Percentiles rank a stretch among this genome's conserved stretches.
Conservation (phyloP, 2,113 vertebrate genomes). For the Marmota flaviventris region DNA sequence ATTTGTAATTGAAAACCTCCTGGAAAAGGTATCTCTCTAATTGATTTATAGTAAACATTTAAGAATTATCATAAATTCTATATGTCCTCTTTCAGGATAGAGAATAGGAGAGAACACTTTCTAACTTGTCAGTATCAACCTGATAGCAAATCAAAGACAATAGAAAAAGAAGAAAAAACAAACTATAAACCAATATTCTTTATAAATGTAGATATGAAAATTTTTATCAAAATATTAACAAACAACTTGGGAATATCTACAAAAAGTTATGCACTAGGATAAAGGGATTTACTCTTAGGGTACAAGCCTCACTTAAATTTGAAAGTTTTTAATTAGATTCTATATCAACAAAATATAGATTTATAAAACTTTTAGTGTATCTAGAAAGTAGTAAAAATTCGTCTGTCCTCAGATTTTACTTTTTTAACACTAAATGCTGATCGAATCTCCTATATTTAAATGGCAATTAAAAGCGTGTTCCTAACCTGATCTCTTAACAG, state of each 20-base stretch:
- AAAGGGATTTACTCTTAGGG: not conserved
- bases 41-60: not conserved
- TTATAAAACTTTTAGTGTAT: not conserved
- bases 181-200: not conserved
- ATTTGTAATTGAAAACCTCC: not conserved
- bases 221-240: constrained; percentile 39
- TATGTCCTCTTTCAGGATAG: not conserved
- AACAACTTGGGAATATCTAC: not conserved
- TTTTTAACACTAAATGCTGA: not conserved
- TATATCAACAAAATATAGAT: constrained; percentile 9
- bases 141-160: constrained; percentile 24
- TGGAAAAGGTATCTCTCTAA: not conserved
- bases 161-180: not conserved
- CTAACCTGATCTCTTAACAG: not conserved
- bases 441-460: not conserved
- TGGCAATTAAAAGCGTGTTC: not conserved
- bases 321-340: not conserved
- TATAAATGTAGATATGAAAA: constrained; percentile 6
- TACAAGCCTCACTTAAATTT: not conserved
- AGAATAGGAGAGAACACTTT: not conserved
- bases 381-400: constrained; percentile 45
- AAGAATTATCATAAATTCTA: constrained; percentile 32
- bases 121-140: not conserved
- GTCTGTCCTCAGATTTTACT: not conserved
- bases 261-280: not conserved